phyloP scores from a whole-genome alignment of 2,797 vertebrate genomes.

The Atherinosoma microstoma region DNA sequence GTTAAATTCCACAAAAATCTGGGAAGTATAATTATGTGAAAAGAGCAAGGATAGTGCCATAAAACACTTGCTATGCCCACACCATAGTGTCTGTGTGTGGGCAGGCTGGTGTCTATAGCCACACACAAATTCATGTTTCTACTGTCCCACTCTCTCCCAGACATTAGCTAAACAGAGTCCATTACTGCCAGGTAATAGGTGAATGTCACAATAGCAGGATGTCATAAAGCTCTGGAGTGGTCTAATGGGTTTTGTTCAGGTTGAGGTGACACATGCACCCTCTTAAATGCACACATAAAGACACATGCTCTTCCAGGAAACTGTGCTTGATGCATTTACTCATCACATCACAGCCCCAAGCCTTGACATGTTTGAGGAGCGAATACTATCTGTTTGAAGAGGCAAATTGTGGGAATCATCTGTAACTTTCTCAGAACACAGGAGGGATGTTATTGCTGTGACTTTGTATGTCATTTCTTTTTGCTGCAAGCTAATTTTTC shows the following conservation, averaged over 20 bases:
- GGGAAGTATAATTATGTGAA: conserved; percentile 7
- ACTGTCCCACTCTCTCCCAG: conserved; percentile 55
- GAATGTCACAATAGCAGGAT: conserved; percentile 84
- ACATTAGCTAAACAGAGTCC: conserved; percentile 80
- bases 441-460: neutral
- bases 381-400: conserved; percentile 56
- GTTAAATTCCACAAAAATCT: neutral
- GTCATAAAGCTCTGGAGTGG: conserved; percentile 83
- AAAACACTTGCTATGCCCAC: conserved; percentile 22
- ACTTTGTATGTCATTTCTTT: neutral
- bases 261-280: conserved; percentile 76
- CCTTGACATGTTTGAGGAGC: conserved; percentile 60
- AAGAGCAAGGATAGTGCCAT: conserved; percentile 11
- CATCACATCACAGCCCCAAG: conserved; percentile 50
- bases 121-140: conserved; percentile 25
- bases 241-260: conserved; percentile 85
- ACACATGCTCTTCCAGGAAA: conserved; percentile 69
- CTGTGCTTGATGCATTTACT: conserved; percentile 55
- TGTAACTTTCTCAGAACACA: conserved; percentile 39
- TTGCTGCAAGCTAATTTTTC: neutral
- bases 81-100: neutral
- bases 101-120: conserved; percentile 5
- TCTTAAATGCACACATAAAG: conserved; percentile 33
- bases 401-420: conserved; percentile 49
- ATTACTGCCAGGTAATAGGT: conserved; percentile 85